Percentiles rank a stretch among this genome's conserved stretches.
Conservation (phyloP, 2,797 vertebrate genomes). For the Austrolebias charrua region DNA sequence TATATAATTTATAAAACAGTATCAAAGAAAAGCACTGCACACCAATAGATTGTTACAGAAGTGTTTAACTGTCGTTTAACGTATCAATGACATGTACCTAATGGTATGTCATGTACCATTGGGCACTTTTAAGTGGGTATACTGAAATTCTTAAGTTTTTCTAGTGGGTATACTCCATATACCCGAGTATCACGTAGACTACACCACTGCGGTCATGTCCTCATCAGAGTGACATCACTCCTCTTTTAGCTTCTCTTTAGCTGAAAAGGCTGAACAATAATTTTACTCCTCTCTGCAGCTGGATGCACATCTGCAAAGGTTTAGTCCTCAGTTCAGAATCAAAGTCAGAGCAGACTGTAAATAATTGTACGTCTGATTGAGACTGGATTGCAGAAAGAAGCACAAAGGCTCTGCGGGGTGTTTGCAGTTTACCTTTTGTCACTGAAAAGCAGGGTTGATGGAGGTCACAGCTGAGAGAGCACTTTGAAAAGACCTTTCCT, state of each 20-base stretch:
- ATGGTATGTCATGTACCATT: too few species aligned
- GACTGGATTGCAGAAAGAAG: constrained; percentile 4
- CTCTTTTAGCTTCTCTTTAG: not conserved
- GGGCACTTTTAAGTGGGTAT: too few species aligned
- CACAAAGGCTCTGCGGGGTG: constrained; percentile 21
- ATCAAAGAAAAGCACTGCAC: too few species aligned
- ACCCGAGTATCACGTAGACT: too few species aligned
- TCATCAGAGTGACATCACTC: not conserved
- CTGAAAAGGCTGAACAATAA: constrained; percentile 1
- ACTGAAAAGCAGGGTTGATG: constrained; percentile 27
- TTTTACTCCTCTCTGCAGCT: constrained; percentile 11
- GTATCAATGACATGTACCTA: too few species aligned
- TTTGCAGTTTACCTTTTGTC: constrained; percentile 16
- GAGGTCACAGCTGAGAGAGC: constrained; percentile 17
- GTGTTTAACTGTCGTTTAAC: too few species aligned
- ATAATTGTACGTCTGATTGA: constrained; percentile 31
- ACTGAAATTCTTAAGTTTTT: too few species aligned
- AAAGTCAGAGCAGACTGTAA: constrained; percentile 7
- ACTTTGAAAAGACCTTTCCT: constrained; percentile 2
- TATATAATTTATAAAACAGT: too few species aligned
- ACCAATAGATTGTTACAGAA: too few species aligned
- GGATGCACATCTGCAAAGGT: constrained; percentile 21
- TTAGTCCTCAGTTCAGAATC: constrained; percentile 33
- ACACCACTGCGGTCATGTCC: too few species aligned
- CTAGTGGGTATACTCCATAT: too few species aligned